phyloP scores from a whole-genome alignment of 1,140 invertebrate species.

The Cheumatopsyche charites region DNA sequence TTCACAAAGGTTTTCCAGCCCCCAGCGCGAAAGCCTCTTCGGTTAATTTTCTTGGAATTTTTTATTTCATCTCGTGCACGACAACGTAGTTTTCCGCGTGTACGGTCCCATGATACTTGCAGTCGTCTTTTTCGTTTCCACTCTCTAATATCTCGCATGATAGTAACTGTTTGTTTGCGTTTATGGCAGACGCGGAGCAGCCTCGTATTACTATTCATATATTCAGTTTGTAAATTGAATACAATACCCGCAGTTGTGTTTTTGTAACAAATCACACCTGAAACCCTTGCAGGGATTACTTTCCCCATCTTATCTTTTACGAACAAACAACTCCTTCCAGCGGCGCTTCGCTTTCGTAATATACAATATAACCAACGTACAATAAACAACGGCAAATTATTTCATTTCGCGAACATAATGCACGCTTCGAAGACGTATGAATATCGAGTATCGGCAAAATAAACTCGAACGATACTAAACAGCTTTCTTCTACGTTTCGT shows the following conservation, averaged over 20 bases:
- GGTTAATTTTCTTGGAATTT: constrained; percentile 5
- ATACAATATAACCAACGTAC: background rate
- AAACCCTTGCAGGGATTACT: constrained; percentile 36
- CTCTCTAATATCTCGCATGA: constrained; percentile 36
- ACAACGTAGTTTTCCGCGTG: constrained; percentile 27
- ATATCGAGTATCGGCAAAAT: background rate
- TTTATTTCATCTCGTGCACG: background rate
- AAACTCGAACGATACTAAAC: background rate
- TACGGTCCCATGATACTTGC: constrained; percentile 35
- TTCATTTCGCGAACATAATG: no score
- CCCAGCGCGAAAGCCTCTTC: background rate
- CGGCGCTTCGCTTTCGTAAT: background rate
- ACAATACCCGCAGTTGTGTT: constrained; percentile 35
- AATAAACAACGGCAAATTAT: background rate
- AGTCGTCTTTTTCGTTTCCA: constrained; percentile 32
- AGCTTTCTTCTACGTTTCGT: constrained; percentile 7
- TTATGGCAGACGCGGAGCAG: constrained; percentile 28
- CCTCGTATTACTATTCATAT: constrained; percentile 38
- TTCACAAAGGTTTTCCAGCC: background rate
- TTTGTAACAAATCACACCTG: constrained; percentile 40
- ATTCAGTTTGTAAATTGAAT: constrained; percentile 41
- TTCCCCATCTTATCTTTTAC: constrained; percentile 32
- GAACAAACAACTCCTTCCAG: constrained; percentile 12
- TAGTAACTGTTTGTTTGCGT: constrained; percentile 38
- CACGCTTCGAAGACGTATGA: no score